Evolutionary conservation across 2,113 vertebrate species (phyloP).

Genomic region (Copsychus sechellarum): DNA sequence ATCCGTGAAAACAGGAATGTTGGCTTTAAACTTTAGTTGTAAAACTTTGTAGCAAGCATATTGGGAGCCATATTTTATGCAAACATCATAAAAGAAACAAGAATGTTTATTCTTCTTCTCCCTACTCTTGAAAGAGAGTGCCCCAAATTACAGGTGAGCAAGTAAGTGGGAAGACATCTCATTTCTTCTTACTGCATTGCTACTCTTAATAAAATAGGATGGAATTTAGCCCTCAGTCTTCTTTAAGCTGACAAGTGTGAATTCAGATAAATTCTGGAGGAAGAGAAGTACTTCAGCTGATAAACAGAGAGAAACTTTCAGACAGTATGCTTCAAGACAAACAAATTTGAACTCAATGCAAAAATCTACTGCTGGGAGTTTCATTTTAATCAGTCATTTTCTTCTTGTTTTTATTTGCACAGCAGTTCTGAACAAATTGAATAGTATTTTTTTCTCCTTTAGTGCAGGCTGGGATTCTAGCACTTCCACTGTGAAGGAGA

Average conservation of each 20-base stretch:
- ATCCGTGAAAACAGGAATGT: background rate
- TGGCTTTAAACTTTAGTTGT: background rate
- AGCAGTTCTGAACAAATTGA: slow-evolving; percentile 37
- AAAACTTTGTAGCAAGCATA: background rate
- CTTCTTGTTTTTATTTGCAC: slow-evolving; percentile 40
- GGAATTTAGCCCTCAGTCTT: background rate
- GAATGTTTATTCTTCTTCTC: background rate
- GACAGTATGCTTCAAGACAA: background rate
- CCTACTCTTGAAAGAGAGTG: background rate
- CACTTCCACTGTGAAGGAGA: background rate
- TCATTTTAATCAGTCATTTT: slow-evolving; percentile 37
- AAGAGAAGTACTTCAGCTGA: background rate
- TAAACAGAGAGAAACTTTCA: slow-evolving; percentile 4
- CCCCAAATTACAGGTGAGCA: background rate
- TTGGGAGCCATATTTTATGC: background rate
- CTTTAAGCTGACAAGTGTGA: background rate
- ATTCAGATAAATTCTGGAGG: background rate
- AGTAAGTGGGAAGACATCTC: background rate
- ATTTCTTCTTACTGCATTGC: background rate
- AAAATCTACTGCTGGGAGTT: background rate
- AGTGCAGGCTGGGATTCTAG: background rate
- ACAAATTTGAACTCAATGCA: background rate
- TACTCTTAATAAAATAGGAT: background rate
- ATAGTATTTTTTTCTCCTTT: background rate
- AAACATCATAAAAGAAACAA: background rate